Percentiles rank a stretch among this genome's conserved stretches.
Evolutionary conservation across 2,113 vertebrate genomes (phyloP).

Genomic region (Indicator indicator): DNA sequence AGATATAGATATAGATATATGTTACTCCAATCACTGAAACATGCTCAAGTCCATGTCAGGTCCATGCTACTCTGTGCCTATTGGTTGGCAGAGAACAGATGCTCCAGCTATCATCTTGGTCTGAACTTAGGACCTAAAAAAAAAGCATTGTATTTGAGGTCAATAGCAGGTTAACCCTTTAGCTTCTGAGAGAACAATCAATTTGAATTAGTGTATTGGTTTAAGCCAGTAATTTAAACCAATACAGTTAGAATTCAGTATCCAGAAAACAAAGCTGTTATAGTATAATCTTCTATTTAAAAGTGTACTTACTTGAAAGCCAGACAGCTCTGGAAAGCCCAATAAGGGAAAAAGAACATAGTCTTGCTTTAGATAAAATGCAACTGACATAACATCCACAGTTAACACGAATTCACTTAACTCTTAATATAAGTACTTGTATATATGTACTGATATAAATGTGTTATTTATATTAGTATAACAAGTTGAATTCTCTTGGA

Average conservation of each 20-base stretch:
- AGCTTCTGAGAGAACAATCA: background rate
- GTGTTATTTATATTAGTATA: background rate
- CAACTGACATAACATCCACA: background rate
- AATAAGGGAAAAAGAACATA: background rate
- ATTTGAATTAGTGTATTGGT: background rate
- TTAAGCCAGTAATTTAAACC: too few species aligned
- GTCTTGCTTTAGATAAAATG: background rate
- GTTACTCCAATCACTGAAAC: background rate
- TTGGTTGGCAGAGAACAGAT: background rate
- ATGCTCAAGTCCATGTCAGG: rapidly evolving
- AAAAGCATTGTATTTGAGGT: background rate
- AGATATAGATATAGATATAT: too few species aligned
- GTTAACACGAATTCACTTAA: background rate
- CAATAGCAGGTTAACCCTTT: background rate
- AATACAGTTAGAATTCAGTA: background rate
- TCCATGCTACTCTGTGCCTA: background rate
- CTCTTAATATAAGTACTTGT: background rate
- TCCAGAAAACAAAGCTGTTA: background rate
- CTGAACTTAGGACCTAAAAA: background rate
- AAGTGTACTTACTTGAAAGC: background rate
- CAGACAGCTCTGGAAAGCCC: background rate
- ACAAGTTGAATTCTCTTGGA: background rate
- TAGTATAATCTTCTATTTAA: background rate
- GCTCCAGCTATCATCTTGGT: background rate
- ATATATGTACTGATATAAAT: background rate